Evolutionary conservation across 1,140 invertebrate species (phyloP).

Genomic region (Tigriopus japonicus): DNA sequence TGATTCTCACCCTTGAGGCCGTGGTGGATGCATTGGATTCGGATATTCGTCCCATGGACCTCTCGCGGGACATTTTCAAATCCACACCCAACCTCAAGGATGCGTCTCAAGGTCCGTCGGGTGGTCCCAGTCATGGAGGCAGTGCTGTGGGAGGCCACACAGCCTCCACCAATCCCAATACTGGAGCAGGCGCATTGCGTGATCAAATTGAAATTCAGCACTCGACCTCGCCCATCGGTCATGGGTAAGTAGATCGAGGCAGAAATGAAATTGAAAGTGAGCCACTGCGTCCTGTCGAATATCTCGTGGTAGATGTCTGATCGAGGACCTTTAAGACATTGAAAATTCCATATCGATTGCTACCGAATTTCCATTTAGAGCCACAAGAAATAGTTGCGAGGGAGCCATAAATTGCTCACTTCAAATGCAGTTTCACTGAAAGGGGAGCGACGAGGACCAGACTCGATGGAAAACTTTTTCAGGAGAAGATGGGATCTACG

Average conservation of each 20-base stretch:
- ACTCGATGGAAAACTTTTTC: background rate
- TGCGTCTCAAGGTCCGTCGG: slow-evolving; percentile 18
- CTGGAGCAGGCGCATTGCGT: background rate
- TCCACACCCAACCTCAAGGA: slow-evolving; percentile 74
- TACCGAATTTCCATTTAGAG: no score
- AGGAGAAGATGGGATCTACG: no score
- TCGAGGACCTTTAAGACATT: no score
- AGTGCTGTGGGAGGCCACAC: slow-evolving; percentile 7
- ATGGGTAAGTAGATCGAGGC: no score
- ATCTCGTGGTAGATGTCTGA: no score
- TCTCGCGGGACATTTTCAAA: slow-evolving; percentile 61
- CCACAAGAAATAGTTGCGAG: no score
- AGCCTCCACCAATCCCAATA: background rate
- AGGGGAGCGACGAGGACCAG: background rate
- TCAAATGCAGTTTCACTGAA: background rate
- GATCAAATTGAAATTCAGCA: no score
- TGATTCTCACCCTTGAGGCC: slow-evolving; percentile 82
- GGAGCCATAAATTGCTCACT: no score
- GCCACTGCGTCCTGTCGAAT: no score
- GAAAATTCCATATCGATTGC: no score
- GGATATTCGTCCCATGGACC: slow-evolving; percentile 22
- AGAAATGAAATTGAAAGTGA: no score
- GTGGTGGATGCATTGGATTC: slow-evolving; percentile 59
- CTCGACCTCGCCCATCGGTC: no score
- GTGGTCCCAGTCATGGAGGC: slow-evolving; percentile 21